These are phyloP conservation scores for Amiota mariae DNA, from an alignment of 2,888 invertebrate genomes.

Conservation along the genomic window DNA sequence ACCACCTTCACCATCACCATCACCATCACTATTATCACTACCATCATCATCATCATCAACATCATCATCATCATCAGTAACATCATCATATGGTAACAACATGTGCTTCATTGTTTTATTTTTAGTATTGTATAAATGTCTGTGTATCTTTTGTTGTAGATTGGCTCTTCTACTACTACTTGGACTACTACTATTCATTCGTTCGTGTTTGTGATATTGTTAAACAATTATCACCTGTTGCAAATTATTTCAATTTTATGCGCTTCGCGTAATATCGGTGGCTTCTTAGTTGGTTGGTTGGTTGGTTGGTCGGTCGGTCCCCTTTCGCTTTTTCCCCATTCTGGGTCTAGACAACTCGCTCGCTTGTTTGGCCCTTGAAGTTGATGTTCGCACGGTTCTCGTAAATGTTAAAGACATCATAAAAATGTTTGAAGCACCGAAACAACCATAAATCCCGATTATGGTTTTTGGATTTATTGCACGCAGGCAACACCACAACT, in stretches of 20 bases:
- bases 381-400: conserved; percentile 46
- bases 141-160: not conserved
- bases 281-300: conserved; percentile 36
- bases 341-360: not conserved
- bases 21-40: not conserved
- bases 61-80: not conserved
- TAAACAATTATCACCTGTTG: conserved; percentile 68
- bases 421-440: conserved; percentile 64
- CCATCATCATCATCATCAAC: not conserved
- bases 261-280: conserved; percentile 60
- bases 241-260: conserved; percentile 65
- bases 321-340: conserved; percentile 13
- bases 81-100: not conserved
- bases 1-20: no score
- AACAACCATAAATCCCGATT: conserved; percentile 65
- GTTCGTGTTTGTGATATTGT: conserved; percentile 51
- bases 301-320: no score
- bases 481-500: conserved; percentile 34
- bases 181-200: not conserved
- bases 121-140: not conserved
- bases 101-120: not conserved
- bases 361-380: not conserved
- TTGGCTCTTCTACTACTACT: no score
- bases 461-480: conserved; percentile 66
- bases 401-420: conserved; percentile 67